A percentile compares a stretch with the other conserved stretches of the same genome.
These are phyloP conservation scores for Pachypanchax playfairii DNA, from an alignment of 2,113 vertebrate species.

Conservation along the genomic window DNA sequence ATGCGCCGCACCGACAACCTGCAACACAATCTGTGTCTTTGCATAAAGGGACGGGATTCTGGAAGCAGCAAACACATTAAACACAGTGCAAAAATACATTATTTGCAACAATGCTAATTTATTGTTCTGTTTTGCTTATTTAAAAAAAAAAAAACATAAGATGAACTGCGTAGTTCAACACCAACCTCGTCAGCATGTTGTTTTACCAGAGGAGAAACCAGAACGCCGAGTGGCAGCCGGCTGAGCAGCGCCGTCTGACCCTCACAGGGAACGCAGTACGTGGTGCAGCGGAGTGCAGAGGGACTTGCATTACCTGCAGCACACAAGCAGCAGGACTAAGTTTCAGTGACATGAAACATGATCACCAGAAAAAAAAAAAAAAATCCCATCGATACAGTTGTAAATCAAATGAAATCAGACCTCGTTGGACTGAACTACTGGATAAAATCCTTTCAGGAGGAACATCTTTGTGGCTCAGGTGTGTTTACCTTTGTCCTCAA, in stretches of 20 bases:
- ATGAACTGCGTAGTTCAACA: too few species aligned
- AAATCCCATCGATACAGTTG: not conserved
- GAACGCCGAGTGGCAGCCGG: conserved; percentile 77
- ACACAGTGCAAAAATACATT: not conserved
- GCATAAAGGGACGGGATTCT: conserved; percentile 64
- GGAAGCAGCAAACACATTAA: not conserved
- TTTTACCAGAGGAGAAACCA: conserved; percentile 71
- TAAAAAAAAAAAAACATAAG: too few species aligned
- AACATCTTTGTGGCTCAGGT: not conserved
- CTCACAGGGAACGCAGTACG: conserved; percentile 77
- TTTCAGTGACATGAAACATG: not conserved
- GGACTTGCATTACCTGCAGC: conserved; percentile 74
- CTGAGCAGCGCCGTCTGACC: conserved; percentile 70
- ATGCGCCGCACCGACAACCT: conserved; percentile 71
- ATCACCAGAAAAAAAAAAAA: not conserved
- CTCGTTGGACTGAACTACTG: not conserved
- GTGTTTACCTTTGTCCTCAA: conserved; percentile 75
- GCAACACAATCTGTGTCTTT: conserved; percentile 56
- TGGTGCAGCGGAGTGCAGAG: conserved; percentile 70
- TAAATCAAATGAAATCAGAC: too few species aligned
- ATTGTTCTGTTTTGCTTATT: too few species aligned
- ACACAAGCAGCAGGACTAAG: not conserved
- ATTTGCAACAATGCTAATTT: too few species aligned
- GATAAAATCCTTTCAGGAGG: not conserved
- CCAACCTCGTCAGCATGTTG: conserved; percentile 60